Percentiles rank a stretch among this genome's conserved stretches.
phyloP scores from a whole-genome alignment of 2,113 vertebrate species.

The Murina feae region DNA sequence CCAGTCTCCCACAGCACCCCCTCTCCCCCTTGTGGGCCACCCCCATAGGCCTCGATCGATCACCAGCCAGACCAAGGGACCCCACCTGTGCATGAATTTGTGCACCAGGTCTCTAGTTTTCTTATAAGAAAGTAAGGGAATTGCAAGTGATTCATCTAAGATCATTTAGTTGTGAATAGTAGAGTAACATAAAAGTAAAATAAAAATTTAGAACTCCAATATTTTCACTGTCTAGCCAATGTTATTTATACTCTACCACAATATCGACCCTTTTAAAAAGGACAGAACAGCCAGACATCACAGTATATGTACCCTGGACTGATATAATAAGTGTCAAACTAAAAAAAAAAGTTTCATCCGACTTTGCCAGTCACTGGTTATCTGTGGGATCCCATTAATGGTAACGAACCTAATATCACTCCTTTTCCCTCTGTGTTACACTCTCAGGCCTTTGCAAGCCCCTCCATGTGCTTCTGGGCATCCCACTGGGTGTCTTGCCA shows the following conservation, averaged over 20 bases:
- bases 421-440: not conserved
- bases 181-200: not conserved
- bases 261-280: not conserved
- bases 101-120: not conserved
- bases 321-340: not conserved
- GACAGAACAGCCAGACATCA: not conserved
- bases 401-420: not conserved
- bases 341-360: not conserved
- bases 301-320: not conserved
- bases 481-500: fast-evolving
- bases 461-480: not conserved
- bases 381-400: not conserved
- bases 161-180: not conserved
- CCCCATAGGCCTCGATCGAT: too few species aligned
- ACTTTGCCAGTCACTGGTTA: not conserved
- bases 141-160: not conserved
- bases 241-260: not conserved
- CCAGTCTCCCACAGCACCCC: too few species aligned
- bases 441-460: not conserved
- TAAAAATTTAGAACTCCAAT: not conserved
- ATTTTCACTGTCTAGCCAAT: not conserved
- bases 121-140: not conserved
- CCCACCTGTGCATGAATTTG: too few species aligned
- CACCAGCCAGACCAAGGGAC: too few species aligned
- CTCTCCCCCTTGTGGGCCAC: too few species aligned